Evolutionary conservation across 2,888 invertebrate species (phyloP), one percentile per base, ranked within the genome.

Genomic region (Sarcophaga carnaria): DNA sequence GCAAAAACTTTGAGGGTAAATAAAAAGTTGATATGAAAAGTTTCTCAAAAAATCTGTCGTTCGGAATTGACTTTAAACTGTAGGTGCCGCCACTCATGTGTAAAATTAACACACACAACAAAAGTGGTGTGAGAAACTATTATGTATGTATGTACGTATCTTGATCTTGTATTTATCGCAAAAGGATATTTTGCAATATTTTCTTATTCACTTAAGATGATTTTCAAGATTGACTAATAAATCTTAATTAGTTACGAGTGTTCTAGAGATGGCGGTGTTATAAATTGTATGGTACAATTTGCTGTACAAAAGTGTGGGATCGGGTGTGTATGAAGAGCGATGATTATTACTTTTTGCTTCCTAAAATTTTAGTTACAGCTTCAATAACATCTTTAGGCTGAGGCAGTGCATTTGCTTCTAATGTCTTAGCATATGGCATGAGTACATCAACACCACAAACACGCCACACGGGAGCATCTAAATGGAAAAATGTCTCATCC

Each of bases 401-500:
- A 20, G 99, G 99, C 83, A 98, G 91, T 4, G 97, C 96, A 20
- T 95, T 94, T 0, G 92, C 91, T 95, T 99, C 99, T 78, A 99
- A 94, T n/a, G 95, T 93, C 93, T 96, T 96, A 6, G 99, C 95
- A 94, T 99, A 99, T 2, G 99, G 99, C 98, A 99, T 99, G 62
- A 99, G 99, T 47, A 97, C 95, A 94, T 99, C 99, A 0, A 97
- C 98, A 86, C 94, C 99, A 0, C 97, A 97, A 47, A 99, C 96
- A 88, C 99, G 95, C 93, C 97, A 95, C 64, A 97, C 96, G 0
- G 99, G 99, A 83, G 99, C 97, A 94, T 99, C 99, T 90, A 99
- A 94, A 93, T 99, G 98, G 94, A 97, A 99, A 94, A 99, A 99
- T 11, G 97, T 95, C 90, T 97, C 95, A 90, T 98, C 97, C 94